Evolutionary conservation across 2,797 vertebrate species (phyloP).

Genomic region (Numenius phaeopus): DNA sequence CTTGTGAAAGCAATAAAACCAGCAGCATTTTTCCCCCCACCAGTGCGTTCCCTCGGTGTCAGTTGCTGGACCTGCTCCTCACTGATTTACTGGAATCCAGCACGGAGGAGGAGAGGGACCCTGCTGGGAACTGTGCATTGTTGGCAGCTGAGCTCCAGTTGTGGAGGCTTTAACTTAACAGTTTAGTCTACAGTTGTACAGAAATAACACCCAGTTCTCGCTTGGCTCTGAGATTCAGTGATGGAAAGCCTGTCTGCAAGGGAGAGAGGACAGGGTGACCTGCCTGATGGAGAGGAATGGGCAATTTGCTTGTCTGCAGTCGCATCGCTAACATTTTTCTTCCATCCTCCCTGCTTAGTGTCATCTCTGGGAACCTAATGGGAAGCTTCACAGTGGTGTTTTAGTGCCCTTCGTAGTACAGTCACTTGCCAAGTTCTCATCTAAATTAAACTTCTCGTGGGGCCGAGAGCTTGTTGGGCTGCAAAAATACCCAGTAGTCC

Average conservation of each 20-base stretch:
- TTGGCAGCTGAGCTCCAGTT: neutral
- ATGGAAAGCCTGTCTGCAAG: neutral
- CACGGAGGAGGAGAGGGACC: neutral
- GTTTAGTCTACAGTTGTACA: slow-evolving; percentile 55
- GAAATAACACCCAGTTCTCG: neutral
- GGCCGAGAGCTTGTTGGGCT: neutral
- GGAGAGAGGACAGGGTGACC: slow-evolving; percentile 44
- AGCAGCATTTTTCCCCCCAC: rapidly evolving
- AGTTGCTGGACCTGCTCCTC: neutral
- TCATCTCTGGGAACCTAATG: neutral
- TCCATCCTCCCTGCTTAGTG: neutral
- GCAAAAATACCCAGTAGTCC: neutral
- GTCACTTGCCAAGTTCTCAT: neutral
- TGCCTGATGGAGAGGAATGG: neutral
- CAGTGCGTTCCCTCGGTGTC: neutral
- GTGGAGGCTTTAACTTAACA: neutral
- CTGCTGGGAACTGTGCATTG: neutral
- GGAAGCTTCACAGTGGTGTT: neutral
- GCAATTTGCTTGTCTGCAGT: neutral
- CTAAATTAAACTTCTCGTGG: neutral
- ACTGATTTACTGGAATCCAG: neutral
- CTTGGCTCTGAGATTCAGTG: neutral
- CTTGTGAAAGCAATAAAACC: neutral
- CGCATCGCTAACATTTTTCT: neutral
- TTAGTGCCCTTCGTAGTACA: neutral